These are phyloP conservation scores for Mythimna impura DNA, from an alignment of 2,888 invertebrate species.

Conservation along the genomic window DNA sequence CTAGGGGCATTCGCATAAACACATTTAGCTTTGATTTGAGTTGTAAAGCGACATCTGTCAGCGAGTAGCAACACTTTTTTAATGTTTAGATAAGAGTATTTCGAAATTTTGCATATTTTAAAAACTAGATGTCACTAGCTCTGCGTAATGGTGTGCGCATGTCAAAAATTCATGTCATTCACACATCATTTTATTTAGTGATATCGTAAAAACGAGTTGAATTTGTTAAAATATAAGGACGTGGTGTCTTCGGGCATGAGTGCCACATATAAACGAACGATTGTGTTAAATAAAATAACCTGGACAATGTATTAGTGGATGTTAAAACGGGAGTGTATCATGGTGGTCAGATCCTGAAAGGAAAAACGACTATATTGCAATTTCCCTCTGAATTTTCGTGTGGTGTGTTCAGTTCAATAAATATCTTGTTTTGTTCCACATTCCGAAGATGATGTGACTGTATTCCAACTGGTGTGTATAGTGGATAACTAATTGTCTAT, in stretches of 20 bases:
- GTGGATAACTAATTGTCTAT: constrained; percentile 81
- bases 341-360: constrained; percentile 69
- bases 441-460: constrained; percentile 78
- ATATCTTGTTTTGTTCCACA: constrained; percentile 72
- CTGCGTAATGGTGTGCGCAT: constrained; percentile 82
- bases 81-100: background rate
- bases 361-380: constrained; percentile 73
- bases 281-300: constrained; percentile 71
- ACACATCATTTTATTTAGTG: constrained; percentile 86
- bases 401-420: constrained; percentile 58
- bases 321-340: constrained; percentile 67
- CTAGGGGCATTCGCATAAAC: constrained; percentile 4
- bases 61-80: constrained; percentile 55
- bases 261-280: constrained; percentile 73
- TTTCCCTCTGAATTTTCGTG: constrained; percentile 72
- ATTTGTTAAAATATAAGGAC: constrained; percentile 81
- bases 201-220: constrained; percentile 83
- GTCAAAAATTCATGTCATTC: constrained; percentile 88
- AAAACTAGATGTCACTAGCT: constrained; percentile 74
- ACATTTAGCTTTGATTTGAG: background rate
- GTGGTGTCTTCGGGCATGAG: constrained; percentile 79
- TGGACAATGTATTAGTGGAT: constrained; percentile 73
- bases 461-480: constrained; percentile 70
- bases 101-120: background rate
- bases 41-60: constrained; percentile 65